A percentile compares a stretch with the other conserved stretches of the same genome.
Conservation (phyloP, 2,888 invertebrate species). For the Operophtera brumata region DNA sequence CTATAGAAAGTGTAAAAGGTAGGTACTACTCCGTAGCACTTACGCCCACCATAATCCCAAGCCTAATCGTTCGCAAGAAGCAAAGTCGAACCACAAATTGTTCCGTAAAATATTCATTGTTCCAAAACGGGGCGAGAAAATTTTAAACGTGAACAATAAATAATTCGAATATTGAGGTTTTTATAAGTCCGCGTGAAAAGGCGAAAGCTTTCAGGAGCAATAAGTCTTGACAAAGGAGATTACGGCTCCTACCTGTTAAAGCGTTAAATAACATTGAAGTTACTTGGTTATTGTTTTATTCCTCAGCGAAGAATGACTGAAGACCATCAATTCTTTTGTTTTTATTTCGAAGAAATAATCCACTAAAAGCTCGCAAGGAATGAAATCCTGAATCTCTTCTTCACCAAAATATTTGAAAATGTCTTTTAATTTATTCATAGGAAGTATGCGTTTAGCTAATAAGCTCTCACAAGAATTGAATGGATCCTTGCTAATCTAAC, state of each 20-base stretch:
- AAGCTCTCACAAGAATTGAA: constrained; percentile 33
- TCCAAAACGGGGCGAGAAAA: constrained; percentile 51
- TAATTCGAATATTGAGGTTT: constrained; percentile 65
- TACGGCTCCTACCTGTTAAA: constrained; percentile 56
- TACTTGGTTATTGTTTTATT: constrained; percentile 23
- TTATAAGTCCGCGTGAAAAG: constrained; percentile 61
- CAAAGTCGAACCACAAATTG: constrained; percentile 44
- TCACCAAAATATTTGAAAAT: constrained; percentile 4
- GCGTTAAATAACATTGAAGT: constrained; percentile 48
- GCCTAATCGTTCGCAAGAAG: constrained; percentile 30
- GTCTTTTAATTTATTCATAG: constrained; percentile 22
- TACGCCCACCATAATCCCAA: constrained; percentile 16
- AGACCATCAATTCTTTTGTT: constrained; percentile 28
- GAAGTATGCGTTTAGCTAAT: constrained; percentile 21
- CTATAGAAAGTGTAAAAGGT: constrained; percentile 3
- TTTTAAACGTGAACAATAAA: constrained; percentile 66
- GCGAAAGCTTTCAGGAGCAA: constrained; percentile 65
- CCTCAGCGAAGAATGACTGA: constrained; percentile 15
- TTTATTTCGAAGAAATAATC: constrained; percentile 29
- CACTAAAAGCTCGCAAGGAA: constrained; percentile 12
- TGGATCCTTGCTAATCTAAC: constrained; percentile 42
- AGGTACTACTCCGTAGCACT: constrained; percentile 8
- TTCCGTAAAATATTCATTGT: constrained; percentile 42
- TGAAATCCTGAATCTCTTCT: not conserved
- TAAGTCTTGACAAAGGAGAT: constrained; percentile 72